Evolutionary conservation across 2,888 invertebrate genomes (phyloP), one percentile per base, ranked within the genome.

Genomic region (Cetonia aurata): DNA sequence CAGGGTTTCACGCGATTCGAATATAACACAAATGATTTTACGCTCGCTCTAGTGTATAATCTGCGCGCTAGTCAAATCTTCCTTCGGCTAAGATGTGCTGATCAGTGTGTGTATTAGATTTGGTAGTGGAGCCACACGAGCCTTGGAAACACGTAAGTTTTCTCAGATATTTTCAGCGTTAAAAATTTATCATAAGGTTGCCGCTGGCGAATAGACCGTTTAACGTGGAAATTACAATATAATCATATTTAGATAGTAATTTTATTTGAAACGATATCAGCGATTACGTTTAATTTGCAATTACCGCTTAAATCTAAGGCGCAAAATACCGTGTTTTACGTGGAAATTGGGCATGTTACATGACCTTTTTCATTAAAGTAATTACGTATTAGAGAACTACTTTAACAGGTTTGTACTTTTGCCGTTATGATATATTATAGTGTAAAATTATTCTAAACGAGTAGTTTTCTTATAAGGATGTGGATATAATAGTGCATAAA

Each of bases 341-440:
- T 42, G 12, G 3, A 25, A 44, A 59, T 44, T 59, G 15, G 19
- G 4, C 19, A 62, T 17, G 25, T 48, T 15, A 3, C 17, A 33
- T 31, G 48, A 62, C 48, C 62, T 48, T 62, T 62, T 62, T 62
- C 15, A 62, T 62, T 48, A 62, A 15, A 62, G 13, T 33, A 31
- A 33, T 15, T 31, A 15, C 19, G 9, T 50, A 15, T 2, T 17
- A n/a, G 4, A 44, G 13, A 13, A 25, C 4, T 25, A 25, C 25
- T 25, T 25, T 25, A 25, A 25, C 25, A 25, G 3, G 25, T 25
- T 3, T 25, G 25, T 25, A 25, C 25, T 25, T 25, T 25, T 25
- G 25, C 4, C 3, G 25, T 25, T 25, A 4, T 25, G 25, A 25
- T 25, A 25, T 25, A 25, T 25, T 25, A 25, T 25, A 25, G 25